Evolutionary conservation across 1,140 invertebrate species (phyloP).

Genomic region (Drosophila tani): DNA sequence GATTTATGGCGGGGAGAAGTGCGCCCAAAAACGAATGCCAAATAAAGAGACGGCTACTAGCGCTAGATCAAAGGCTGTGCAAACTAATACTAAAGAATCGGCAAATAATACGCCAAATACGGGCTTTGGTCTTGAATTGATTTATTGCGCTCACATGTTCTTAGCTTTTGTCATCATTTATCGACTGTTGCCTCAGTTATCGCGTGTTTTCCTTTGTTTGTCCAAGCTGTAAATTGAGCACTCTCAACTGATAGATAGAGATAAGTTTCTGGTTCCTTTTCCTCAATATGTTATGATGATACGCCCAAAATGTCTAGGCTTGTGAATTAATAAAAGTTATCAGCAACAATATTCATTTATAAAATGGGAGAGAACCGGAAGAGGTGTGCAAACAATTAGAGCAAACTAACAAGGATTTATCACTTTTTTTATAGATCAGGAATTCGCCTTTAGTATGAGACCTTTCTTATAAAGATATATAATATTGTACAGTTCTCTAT

Average conservation of each 20-base stretch:
- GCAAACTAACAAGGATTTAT: neutral
- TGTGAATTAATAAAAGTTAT: neutral
- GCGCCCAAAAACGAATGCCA: neutral
- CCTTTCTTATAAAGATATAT: no score
- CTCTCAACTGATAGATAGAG: conserved; percentile 52
- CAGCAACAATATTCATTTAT: neutral
- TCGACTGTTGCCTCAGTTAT: conserved; percentile 42
- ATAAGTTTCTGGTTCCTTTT: conserved; percentile 1
- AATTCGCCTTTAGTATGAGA: neutral
- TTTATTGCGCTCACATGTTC: conserved; percentile 67
- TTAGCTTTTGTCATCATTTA: conserved; percentile 56
- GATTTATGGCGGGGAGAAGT: conserved; percentile 14
- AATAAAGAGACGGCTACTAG: conserved; percentile 10
- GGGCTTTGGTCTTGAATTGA: conserved; percentile 47
- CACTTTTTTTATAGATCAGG: neutral
- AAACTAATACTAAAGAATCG: conserved; percentile 73
- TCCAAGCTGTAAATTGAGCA: conserved; percentile 72
- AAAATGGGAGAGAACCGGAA: neutral
- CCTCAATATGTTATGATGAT: neutral
- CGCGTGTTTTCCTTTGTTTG: conserved; percentile 47
- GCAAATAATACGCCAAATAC: conserved; percentile 66
- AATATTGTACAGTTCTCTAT: no score
- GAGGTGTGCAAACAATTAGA: neutral
- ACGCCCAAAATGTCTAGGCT: neutral
- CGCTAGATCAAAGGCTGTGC: conserved; percentile 32